phyloP scores from a whole-genome alignment of 2,888 invertebrate genomes.

The Corythucha ciliata region DNA sequence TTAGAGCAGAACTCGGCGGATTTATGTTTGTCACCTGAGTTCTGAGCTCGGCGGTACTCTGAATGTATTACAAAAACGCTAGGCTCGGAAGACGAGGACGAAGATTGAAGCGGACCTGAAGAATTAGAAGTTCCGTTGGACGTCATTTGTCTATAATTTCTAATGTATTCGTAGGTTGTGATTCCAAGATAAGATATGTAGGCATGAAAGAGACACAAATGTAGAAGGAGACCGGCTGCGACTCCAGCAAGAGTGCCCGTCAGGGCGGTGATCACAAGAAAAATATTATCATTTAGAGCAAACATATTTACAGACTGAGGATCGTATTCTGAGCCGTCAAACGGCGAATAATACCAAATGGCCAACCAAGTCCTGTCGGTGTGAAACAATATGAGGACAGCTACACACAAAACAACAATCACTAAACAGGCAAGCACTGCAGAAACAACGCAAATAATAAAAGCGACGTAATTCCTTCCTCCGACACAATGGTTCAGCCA shows the following conservation, averaged over 20 bases:
- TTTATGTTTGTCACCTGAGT: conserved; percentile 7
- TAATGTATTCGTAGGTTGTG: conserved; percentile 84
- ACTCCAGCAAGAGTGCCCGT: conserved; percentile 63
- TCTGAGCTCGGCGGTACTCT: conserved; percentile 16
- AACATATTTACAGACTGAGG: conserved; percentile 29
- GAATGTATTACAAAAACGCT: conserved; percentile 27
- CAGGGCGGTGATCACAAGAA: conserved; percentile 51
- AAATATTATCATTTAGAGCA: conserved; percentile 40
- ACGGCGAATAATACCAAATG: conserved; percentile 40
- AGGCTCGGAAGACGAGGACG: conserved; percentile 24
- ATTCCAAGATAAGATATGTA: conserved; percentile 75
- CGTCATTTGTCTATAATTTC: conserved; percentile 38
- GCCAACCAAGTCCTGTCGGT: conserved; percentile 49
- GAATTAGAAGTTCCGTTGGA: conserved; percentile 14
- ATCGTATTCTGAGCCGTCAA: conserved; percentile 31
- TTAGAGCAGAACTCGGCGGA: conserved; percentile 3
- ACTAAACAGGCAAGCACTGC: conserved; percentile 63
- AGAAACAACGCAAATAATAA: conserved; percentile 69
- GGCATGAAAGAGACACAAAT: conserved; percentile 78
- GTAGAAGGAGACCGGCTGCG: conserved; percentile 65
- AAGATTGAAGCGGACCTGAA: conserved; percentile 18
- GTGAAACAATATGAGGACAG: conserved; percentile 59
- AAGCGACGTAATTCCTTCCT: conserved; percentile 74
- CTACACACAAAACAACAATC: conserved; percentile 58
- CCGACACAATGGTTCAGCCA: conserved; percentile 98